Evolutionary conservation across 2,113 vertebrate species (phyloP).

Genomic region (Oncorhynchus kisutch): DNA sequence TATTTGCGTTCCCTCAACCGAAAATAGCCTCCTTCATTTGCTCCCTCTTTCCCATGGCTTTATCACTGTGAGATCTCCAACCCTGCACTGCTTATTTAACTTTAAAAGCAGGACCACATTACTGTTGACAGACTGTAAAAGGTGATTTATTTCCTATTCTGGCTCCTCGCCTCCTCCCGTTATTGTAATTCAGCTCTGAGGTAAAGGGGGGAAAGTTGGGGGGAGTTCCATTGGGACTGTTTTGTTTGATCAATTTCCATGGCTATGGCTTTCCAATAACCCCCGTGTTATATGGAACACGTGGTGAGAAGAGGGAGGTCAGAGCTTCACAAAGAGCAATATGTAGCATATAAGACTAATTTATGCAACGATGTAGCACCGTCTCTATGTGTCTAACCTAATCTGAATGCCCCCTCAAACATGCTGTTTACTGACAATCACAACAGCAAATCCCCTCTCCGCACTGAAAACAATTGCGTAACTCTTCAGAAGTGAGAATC

Average conservation of each 20-base stretch:
- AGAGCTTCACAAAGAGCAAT: slow-evolving; percentile 13
- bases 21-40: slow-evolving; percentile 2
- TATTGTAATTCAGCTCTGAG: slow-evolving; percentile 55
- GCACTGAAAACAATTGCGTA: not conserved
- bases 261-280: slow-evolving; percentile 9
- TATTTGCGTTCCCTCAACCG: slow-evolving; percentile 23
- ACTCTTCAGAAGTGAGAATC: too few species aligned
- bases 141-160: slow-evolving; percentile 65
- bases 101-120: slow-evolving; percentile 62
- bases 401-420: not conserved
- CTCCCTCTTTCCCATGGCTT: slow-evolving; percentile 23
- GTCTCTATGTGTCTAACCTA: not conserved
- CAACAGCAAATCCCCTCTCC: not conserved
- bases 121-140: slow-evolving; percentile 66
- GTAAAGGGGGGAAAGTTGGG: not conserved
- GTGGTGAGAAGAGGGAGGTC: not conserved
- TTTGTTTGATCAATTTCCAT: slow-evolving; percentile 41
- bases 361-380: not conserved
- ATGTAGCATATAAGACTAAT: slow-evolving; percentile 2
- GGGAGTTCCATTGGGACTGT: slow-evolving; percentile 13
- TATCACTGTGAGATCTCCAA: slow-evolving; percentile 46
- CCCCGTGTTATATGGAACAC: not conserved
- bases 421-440: not conserved
- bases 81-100: slow-evolving; percentile 56
- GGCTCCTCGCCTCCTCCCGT: slow-evolving; percentile 50